Base-by-base conservation (phyloP, 2,797 vertebrate species). In the Anas capensis region DNA sequence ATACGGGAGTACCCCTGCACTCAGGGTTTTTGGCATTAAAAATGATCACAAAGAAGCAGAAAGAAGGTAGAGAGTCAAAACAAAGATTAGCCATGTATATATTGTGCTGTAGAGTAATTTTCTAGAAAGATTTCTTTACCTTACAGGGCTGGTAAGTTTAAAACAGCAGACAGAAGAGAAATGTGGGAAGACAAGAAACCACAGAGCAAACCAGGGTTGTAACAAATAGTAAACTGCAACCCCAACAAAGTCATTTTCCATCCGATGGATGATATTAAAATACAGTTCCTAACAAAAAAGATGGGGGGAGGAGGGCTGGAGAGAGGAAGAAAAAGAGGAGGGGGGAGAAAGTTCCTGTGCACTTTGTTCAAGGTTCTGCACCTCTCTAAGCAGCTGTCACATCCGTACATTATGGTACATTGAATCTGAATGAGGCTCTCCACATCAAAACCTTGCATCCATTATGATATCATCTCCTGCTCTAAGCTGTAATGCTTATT, bases 401-500 rank as follows among this genome's bases (percentile, higher is more conserved):
- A 97, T 98, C 97, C 96, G 93, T 96, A 97, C 98, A 98, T 98
- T 97, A 98, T 98, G 98, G 98, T 98, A 98, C 98, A 97, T 97
- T 98, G 98, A 98, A 98, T 98, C 98, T 98, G 98, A 98, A 98
- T 98, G 98, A 98, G 98, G 97, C 98, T 98, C 97, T 98, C 98
- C 97, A 98, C 98, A 98, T 98, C 98, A 98, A 98, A 98, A 98
- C 98, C 98, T 96, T 97, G 98, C 97, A 97, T 98, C 98, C 98
- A 98, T 98, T 98, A 98, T 98, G 98, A 98, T 98, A 98, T 98
- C 98, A 98, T 98, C 98, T 98, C 98, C 97, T 97, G 98, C 98
- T 98, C 98, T 94, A 96, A 98, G 98, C 98, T 97, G 97, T 98
- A 98, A 98, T 98, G 98, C 98, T 99, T 98, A 98, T 99, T 98